phyloP scores from a whole-genome alignment of 1,140 invertebrate genomes.

The Caerostris extrusa region DNA sequence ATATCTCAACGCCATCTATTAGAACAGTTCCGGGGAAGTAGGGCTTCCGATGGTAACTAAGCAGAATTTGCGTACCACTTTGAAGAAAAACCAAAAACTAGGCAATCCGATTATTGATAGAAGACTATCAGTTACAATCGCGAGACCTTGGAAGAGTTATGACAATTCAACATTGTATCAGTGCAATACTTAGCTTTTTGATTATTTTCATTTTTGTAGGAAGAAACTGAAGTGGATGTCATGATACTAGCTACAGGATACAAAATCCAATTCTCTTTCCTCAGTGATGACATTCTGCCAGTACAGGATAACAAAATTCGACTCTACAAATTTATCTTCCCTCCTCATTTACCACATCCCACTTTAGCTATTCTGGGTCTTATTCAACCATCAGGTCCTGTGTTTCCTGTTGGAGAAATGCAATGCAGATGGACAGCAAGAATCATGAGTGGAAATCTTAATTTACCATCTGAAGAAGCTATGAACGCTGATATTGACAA shows the following conservation, averaged over 20 bases:
- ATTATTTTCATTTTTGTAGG: constrained; percentile 9
- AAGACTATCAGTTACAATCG: too few species aligned
- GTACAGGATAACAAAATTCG: constrained; percentile 81
- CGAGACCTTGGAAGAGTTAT: too few species aligned
- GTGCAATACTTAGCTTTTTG: too few species aligned
- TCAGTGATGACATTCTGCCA: constrained; percentile 79
- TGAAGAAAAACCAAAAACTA: too few species aligned
- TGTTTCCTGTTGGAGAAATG: constrained; percentile 73
- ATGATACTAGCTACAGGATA: constrained; percentile 82
- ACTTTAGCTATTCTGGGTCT: constrained; percentile 77
- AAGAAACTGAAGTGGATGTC: constrained; percentile 76
- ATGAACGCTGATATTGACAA: constrained; percentile 48
- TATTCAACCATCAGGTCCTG: constrained; percentile 71
- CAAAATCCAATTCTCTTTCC: constrained; percentile 81
- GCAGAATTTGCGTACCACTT: too few species aligned
- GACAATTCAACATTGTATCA: too few species aligned
- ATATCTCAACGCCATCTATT: too few species aligned
- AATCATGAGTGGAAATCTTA: constrained; percentile 78
- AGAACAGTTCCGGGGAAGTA: too few species aligned
- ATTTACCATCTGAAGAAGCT: constrained; percentile 78
- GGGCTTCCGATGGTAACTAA: too few species aligned
- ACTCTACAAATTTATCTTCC: constrained; percentile 82
- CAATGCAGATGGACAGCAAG: constrained; percentile 72
- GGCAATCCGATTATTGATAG: too few species aligned
- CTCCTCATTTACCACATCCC: constrained; percentile 79